phyloP scores from a whole-genome alignment of 1,140 invertebrate genomes.

The Camponotus vicinus region DNA sequence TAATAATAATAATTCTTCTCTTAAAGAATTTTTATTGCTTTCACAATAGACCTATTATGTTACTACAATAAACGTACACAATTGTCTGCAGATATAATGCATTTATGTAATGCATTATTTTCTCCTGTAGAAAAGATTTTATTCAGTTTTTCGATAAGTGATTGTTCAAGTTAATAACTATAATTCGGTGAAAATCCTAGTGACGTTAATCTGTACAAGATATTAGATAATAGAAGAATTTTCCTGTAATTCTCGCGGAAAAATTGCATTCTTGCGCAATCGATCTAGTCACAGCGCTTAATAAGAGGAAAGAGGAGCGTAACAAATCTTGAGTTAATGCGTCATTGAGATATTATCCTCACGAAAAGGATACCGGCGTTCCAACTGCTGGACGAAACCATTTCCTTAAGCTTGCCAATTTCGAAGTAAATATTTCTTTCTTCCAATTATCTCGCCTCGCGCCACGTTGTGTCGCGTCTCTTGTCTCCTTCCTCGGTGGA shows the following conservation, averaged over 20 bases:
- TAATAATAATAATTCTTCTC: not conserved
- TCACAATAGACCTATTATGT: not conserved
- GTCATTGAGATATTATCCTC: slow-evolving; percentile 67
- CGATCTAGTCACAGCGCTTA: slow-evolving; percentile 33
- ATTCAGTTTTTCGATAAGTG: not conserved
- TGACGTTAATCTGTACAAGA: not conserved
- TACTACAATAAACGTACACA: not conserved
- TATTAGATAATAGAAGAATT: slow-evolving; percentile 1
- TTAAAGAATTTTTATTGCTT: not conserved
- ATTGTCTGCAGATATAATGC: not conserved
- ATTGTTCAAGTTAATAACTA: not conserved
- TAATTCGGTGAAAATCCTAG: not conserved
- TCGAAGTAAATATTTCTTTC: slow-evolving; percentile 78
- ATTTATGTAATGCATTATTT: slow-evolving; percentile 12
- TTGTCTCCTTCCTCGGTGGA: slow-evolving; percentile 36
- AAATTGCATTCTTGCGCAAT: slow-evolving; percentile 16
- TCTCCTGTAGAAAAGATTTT: not conserved
- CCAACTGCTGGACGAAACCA: slow-evolving; percentile 16
- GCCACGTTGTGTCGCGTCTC: not conserved
- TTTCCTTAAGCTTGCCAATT: slow-evolving; percentile 71
- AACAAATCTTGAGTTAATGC: slow-evolving; percentile 69
- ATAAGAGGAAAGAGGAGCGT: slow-evolving; percentile 38
- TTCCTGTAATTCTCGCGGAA: not conserved
- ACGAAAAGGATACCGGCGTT: not conserved
- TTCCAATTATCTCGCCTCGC: slow-evolving; percentile 67